Evolutionary conservation across 1,140 invertebrate genomes (phyloP).

Genomic region (Drosophila fuyamai): DNA sequence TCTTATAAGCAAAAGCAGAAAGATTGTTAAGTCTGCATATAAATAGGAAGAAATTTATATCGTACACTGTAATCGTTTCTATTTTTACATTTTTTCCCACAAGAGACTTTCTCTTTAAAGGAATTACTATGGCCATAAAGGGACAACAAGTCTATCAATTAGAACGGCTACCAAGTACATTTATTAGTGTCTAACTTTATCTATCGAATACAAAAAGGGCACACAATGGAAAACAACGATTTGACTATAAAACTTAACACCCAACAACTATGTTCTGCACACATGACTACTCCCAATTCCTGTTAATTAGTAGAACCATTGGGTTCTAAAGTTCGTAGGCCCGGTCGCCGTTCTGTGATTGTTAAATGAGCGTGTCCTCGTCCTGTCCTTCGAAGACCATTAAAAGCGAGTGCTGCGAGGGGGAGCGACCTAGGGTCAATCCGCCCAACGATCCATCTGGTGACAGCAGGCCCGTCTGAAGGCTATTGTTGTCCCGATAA

Average conservation of each 20-base stretch:
- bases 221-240: slow-evolving; percentile 63
- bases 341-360: slow-evolving; percentile 82
- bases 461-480: slow-evolving; percentile 86
- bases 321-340: slow-evolving; percentile 70
- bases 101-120: too few species aligned
- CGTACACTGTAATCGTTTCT: too few species aligned
- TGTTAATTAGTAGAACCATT: slow-evolving; percentile 15
- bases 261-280: slow-evolving; percentile 10
- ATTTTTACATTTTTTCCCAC: too few species aligned
- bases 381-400: slow-evolving; percentile 90
- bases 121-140: too few species aligned
- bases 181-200: slow-evolving; percentile 43
- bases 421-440: slow-evolving; percentile 83
- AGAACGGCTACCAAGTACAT: slow-evolving; percentile 56
- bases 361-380: slow-evolving; percentile 90
- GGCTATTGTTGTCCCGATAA: slow-evolving; percentile 88
- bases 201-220: slow-evolving; percentile 59
- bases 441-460: slow-evolving; percentile 85
- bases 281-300: slow-evolving; percentile 9
- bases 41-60: too few species aligned
- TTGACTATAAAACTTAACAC: slow-evolving; percentile 65
- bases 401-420: slow-evolving; percentile 88
- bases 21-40: too few species aligned
- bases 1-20: too few species aligned
- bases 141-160: not conserved